A percentile compares a stretch with the other conserved stretches of the same genome.
phyloP scores from a whole-genome alignment of 1,140 invertebrate species.

The Ceratoteleas bidentatus region DNA sequence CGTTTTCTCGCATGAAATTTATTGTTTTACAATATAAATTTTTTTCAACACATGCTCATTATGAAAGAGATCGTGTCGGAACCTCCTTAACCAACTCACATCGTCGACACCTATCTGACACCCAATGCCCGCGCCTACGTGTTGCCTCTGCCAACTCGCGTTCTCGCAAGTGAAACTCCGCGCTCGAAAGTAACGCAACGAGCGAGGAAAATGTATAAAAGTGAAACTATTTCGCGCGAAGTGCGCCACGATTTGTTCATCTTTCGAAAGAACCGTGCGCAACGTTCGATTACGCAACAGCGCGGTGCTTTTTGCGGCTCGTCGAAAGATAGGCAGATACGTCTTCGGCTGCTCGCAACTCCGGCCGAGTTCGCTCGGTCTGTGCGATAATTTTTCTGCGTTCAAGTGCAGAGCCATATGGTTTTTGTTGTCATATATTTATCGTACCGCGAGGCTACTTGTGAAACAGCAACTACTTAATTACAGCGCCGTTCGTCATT shows the following conservation, averaged over 20 bases:
- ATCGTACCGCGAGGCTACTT: constrained; percentile 65
- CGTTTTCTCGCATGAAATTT: too few species aligned
- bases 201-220: constrained; percentile 49
- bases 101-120: too few species aligned
- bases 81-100: too few species aligned
- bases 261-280: constrained; percentile 38
- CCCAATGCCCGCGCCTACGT: too few species aligned
- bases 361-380: constrained; percentile 36
- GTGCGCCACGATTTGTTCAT: constrained; percentile 39
- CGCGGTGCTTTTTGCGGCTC: constrained; percentile 35
- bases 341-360: constrained; percentile 24
- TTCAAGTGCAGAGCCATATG: constrained; percentile 64
- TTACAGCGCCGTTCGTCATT: constrained; percentile 69
- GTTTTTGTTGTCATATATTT: constrained; percentile 66
- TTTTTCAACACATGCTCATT: too few species aligned
- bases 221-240: constrained; percentile 41
- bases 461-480: constrained; percentile 69
- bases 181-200: constrained; percentile 17
- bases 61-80: too few species aligned
- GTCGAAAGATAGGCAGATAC: constrained; percentile 48
- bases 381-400: constrained; percentile 52
- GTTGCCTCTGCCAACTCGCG: too few species aligned
- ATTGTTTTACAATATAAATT: too few species aligned
- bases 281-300: constrained; percentile 38
- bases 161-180: constrained; percentile 16